Percentiles rank a stretch among this genome's conserved stretches.
Conservation (phyloP, 1,140 invertebrate species). For the Brachionus rubens region DNA sequence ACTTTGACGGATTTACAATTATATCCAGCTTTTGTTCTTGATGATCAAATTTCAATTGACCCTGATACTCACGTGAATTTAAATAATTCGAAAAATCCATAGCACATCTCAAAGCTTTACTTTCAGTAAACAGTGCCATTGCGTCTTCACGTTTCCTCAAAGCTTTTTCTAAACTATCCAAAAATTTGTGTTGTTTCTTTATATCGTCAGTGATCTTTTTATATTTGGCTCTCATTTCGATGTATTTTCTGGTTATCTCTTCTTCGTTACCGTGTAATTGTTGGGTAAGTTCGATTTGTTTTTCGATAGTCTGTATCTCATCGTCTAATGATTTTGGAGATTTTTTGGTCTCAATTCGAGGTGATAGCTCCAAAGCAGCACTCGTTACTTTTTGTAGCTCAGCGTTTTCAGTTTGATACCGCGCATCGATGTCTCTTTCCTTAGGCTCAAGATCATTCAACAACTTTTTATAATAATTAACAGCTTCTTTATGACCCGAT, state of each 20-base stretch:
- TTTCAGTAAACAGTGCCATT: conserved; percentile 52
- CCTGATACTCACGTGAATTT: conserved; percentile 54
- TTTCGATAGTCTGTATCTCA: conserved; percentile 40
- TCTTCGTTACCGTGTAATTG: conserved; percentile 55
- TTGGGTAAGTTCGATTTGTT: conserved; percentile 54
- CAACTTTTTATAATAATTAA: conserved; percentile 32
- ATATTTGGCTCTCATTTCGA: conserved; percentile 53
- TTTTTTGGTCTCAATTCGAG: conserved; percentile 52
- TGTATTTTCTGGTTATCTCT: conserved; percentile 54
- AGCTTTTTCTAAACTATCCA: conserved; percentile 50
- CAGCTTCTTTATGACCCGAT: conserved; percentile 4
- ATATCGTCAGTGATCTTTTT: conserved; percentile 54
- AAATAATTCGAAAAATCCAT: conserved; percentile 54
- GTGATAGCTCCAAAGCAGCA: conserved; percentile 52
- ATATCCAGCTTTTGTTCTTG: conserved; percentile 51
- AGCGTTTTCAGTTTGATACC: conserved; percentile 43
- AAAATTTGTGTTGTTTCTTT: conserved; percentile 49
- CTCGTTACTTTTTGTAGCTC: conserved; percentile 47
- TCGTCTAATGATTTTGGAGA: conserved; percentile 51
- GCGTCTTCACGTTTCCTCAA: conserved; percentile 51
- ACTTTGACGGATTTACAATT: conserved; percentile 31
- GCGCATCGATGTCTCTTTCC: conserved; percentile 49
- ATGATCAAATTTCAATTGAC: conserved; percentile 59
- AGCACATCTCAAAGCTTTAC: conserved; percentile 49
- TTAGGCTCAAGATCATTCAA: conserved; percentile 24